Conservation (phyloP, 2,113 vertebrate species). For the Lepisosteus osseus region DNA sequence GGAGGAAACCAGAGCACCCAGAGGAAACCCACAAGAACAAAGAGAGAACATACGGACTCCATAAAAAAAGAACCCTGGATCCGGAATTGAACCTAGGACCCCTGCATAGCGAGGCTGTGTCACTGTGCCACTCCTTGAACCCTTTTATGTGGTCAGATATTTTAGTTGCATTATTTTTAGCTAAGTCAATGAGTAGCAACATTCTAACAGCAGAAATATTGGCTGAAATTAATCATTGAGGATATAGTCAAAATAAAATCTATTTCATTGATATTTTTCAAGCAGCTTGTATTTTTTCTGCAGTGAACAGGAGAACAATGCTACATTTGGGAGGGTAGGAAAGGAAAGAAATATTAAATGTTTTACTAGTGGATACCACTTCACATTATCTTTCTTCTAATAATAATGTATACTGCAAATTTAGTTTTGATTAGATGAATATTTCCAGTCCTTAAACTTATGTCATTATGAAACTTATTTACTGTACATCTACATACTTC, state of each 20-base stretch:
- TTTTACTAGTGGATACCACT: slow-evolving; percentile 28
- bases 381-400: slow-evolving; percentile 8
- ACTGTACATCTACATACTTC: no score
- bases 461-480: no score
- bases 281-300: background rate
- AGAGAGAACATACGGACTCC: no score
- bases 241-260: background rate
- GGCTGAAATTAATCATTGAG: background rate
- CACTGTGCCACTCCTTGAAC: background rate
- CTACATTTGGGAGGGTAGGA: slow-evolving; percentile 10
- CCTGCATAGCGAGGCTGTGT: no score
- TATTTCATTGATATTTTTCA: background rate
- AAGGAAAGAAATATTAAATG: slow-evolving; percentile 26
- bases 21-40: no score
- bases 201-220: background rate
- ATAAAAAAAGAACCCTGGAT: no score
- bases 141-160: background rate
- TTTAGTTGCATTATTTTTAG: background rate
- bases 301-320: slow-evolving; percentile 17
- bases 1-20: no score
- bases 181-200: background rate
- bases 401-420: background rate
- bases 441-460: no score
- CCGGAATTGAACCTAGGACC: no score
- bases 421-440: slow-evolving; percentile 36